Evolutionary conservation across 2,797 vertebrate genomes (phyloP), one percentile per base, ranked within the genome.

Genomic region (Natrix natrix): DNA sequence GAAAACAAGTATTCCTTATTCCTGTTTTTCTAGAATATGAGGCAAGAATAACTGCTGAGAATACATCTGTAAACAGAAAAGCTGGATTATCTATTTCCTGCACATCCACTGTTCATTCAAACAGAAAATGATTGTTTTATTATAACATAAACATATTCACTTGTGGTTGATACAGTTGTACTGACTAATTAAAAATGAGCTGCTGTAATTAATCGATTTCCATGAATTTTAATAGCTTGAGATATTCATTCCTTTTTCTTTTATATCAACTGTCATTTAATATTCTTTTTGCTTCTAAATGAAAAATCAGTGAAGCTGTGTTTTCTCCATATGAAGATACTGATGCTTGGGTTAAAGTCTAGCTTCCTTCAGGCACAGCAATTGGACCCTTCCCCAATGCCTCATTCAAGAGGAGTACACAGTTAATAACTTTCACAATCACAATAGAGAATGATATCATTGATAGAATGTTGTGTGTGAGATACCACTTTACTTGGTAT

Each of bases 171-270:
- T 54, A 66, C 26, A 55, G 16, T 32, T 92, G 11, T 94, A 91
- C 89, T 95, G n/a, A 95, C 48, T 95, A 61, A 87, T 89, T 78
- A 83, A 87, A 95, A 88, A 94, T 63, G 28, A 95, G 90, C 90
- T 95, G 92, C 26, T 93, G 0, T 86, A 94, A 74, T 55, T 88
- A 87, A 32, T 43, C 5, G 10, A 69, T 69, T 56, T 54, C n/a
- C 24, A 66, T 69, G 14, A 92, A 69, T 88, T 86, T 56, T 69
- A 32, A 69, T 4, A 91, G 2, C 32, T 48, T 74, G 24, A 92
- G 32, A 43, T 56, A 12, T 22, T 86, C 17, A 32, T 56, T 13
- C 20, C 4, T 13, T 91, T 43, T 91, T 69, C 43, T 28, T 52
- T 59, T 43, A 48, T 48, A 83, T 24, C 20, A 83, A 48, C 22